These are phyloP conservation scores for Camponotus fellah DNA, from an alignment of 2,888 invertebrate species.

Conservation along the genomic window DNA sequence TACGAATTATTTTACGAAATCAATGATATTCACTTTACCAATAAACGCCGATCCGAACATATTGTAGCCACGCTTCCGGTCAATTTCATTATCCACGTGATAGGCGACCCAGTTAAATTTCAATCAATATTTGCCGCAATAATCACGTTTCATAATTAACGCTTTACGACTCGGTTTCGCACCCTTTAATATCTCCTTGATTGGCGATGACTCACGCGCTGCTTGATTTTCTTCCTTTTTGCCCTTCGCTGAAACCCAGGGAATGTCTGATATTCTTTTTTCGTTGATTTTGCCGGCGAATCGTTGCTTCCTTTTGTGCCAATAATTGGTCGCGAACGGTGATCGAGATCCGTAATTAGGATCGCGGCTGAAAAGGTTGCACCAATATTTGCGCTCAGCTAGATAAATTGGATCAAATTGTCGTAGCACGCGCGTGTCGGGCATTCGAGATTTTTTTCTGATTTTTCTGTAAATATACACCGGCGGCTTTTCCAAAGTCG, in stretches of 20 bases:
- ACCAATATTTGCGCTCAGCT: slow-evolving; percentile 49
- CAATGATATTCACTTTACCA: slow-evolving; percentile 42
- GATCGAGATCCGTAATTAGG: slow-evolving; percentile 46
- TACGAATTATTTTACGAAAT: not conserved
- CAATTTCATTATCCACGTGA: slow-evolving; percentile 46
- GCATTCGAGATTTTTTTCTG: slow-evolving; percentile 21
- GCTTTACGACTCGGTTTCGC: slow-evolving; percentile 32
- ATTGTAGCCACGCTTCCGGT: slow-evolving; percentile 14
- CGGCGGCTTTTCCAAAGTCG: slow-evolving; percentile 6
- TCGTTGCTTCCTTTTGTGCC: slow-evolving; percentile 39
- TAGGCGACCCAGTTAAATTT: slow-evolving; percentile 50
- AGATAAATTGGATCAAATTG: slow-evolving; percentile 53
- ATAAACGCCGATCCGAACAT: slow-evolving; percentile 13
- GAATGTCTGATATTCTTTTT: slow-evolving; percentile 25
- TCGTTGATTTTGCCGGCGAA: slow-evolving; percentile 19
- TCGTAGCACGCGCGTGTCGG: slow-evolving; percentile 14
- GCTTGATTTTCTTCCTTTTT: not conserved
- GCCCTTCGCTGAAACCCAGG: not conserved
- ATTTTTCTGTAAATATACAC: slow-evolving; percentile 27
- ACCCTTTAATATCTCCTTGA: slow-evolving; percentile 32
- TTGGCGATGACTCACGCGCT: slow-evolving; percentile 19
- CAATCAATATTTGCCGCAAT: slow-evolving; percentile 59
- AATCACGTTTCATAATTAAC: slow-evolving; percentile 61
- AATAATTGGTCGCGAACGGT: slow-evolving; percentile 49
- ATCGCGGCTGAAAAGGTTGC: slow-evolving; percentile 23